Percentiles rank a stretch among this genome's conserved stretches.
Conservation (phyloP, 2,113 vertebrate genomes). For the Machaerirhynchus nigripectus region DNA sequence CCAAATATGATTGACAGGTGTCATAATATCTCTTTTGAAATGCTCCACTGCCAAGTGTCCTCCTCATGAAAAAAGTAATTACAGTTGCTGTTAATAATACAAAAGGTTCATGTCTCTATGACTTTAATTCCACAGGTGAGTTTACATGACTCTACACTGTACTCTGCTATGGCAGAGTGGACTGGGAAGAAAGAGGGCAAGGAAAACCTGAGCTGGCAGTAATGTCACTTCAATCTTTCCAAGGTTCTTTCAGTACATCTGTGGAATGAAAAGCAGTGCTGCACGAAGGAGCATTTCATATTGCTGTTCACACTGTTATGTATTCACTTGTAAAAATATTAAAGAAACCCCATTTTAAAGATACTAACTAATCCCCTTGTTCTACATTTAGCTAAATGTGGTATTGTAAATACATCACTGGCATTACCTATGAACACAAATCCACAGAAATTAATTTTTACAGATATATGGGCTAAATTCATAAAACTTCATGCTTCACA, state of each 20-base stretch:
- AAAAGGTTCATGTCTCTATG: not conserved
- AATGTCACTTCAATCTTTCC: not conserved
- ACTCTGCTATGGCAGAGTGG: not conserved
- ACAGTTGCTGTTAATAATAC: not conserved
- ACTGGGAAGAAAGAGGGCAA: not conserved
- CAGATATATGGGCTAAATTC: not conserved
- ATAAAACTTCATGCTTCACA: not conserved
- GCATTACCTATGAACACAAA: not conserved
- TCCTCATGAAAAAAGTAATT: not conserved
- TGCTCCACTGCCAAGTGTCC: not conserved
- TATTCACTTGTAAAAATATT: not conserved
- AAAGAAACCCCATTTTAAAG: not conserved
- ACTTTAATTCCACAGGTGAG: not conserved
- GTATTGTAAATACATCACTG: not conserved
- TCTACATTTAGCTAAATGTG: not conserved
- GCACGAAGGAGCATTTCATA: accelerated
- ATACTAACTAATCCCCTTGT: not conserved
- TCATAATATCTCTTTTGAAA: not conserved
- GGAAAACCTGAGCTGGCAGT: not conserved
- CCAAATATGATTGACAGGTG: not conserved
- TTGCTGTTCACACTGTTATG: accelerated
- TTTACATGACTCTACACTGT: not conserved
- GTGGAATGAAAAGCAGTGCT: accelerated
- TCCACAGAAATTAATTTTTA: not conserved
- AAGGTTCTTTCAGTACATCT: not conserved